phyloP scores from a whole-genome alignment of 2,888 invertebrate genomes.

The Sussaba pulchella region DNA sequence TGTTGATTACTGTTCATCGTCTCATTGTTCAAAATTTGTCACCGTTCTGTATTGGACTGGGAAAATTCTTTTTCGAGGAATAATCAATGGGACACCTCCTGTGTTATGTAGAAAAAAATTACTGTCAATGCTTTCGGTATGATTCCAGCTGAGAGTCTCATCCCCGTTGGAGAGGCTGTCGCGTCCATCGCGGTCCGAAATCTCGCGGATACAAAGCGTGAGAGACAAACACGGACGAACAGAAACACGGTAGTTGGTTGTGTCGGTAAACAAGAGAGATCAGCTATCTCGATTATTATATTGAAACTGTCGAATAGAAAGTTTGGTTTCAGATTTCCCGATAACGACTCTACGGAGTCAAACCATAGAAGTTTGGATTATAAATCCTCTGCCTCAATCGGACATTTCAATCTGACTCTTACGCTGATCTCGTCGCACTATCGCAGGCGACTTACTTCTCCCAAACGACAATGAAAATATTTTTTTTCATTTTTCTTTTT shows the following conservation, averaged over 20 bases:
- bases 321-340: conserved; percentile 56
- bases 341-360: conserved; percentile 14
- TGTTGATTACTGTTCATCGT: too few relatives aligned
- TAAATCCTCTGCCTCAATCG: conserved; percentile 11
- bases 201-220: conserved; percentile 2
- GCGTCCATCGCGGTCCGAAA: neutral
- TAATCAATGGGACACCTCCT: neutral
- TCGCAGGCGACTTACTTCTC: neutral
- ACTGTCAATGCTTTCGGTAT: neutral
- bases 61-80: neutral
- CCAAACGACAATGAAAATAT: too few relatives aligned
- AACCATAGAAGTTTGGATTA: neutral
- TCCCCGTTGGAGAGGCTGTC: neutral
- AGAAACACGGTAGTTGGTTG: neutral
- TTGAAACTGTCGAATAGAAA: conserved; percentile 62
- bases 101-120: neutral
- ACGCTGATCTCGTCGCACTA: neutral
- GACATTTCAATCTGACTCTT: conserved; percentile 5
- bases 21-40: too few relatives aligned
- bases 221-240: neutral
- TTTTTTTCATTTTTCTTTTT: too few relatives aligned
- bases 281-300: conserved; percentile 59
- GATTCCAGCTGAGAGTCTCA: neutral
- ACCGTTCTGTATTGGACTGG: too few relatives aligned
- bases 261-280: neutral